A percentile compares a stretch with the other conserved stretches of the same genome.
Conservation (phyloP, 2,888 invertebrate species). For the Apamea epomidion region DNA sequence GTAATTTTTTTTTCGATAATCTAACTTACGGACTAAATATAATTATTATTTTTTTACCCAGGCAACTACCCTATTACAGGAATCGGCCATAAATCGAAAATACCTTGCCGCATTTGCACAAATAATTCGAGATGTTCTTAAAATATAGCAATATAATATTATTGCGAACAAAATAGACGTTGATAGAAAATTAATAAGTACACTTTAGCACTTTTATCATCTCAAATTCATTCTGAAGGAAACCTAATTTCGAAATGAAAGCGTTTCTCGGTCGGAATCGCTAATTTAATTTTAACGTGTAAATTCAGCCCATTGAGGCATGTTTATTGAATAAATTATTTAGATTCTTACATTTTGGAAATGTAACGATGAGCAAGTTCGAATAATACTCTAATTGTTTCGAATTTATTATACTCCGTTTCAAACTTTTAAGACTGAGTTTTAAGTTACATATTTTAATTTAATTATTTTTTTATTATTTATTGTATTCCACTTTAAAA, state of each 20-base stretch:
- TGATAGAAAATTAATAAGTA: conserved; percentile 64
- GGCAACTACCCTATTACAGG: no score
- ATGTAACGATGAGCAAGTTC: conserved; percentile 47
- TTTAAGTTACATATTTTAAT: background rate
- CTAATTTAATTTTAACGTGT: conserved; percentile 72
- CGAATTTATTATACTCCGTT: conserved; percentile 34
- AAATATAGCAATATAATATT: conserved; percentile 25
- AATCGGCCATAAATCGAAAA: background rate
- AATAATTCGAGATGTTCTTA: conserved; percentile 22
- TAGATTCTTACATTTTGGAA: conserved; percentile 66
- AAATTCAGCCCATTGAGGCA: conserved; percentile 69
- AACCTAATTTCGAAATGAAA: conserved; percentile 68
- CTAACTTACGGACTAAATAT: no score
- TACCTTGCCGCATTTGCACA: conserved; percentile 30
- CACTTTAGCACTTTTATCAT: conserved; percentile 61
- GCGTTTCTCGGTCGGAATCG: conserved; percentile 65
- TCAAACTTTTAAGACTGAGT: background rate
- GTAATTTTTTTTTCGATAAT: no score
- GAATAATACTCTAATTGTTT: conserved; percentile 58
- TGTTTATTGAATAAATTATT: conserved; percentile 73
- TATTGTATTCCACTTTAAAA: conserved; percentile 16
- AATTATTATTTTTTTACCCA: no score
- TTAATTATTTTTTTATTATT: background rate
- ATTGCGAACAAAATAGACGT: conserved; percentile 38
- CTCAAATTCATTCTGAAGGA: conserved; percentile 65